phyloP scores from a whole-genome alignment of 1,140 invertebrate genomes.

The Ganaspis sp. region DNA sequence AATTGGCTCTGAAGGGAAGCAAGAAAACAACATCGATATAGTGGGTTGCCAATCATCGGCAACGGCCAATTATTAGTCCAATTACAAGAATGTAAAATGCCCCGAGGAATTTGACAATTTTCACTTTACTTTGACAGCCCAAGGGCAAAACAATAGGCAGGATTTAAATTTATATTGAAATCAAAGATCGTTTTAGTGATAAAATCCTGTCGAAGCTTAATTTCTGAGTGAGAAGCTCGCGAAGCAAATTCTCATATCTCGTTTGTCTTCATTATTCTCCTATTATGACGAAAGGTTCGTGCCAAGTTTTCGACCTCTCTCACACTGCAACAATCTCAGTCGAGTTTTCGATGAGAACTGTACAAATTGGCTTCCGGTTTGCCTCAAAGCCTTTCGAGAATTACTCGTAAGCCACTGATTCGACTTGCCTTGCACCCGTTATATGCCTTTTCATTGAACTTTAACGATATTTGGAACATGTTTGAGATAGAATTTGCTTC shows the following conservation, averaged over 20 bases:
- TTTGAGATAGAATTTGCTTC: background rate
- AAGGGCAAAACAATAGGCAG: slow-evolving; percentile 42
- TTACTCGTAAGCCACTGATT: slow-evolving; percentile 1
- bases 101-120: slow-evolving; percentile 37
- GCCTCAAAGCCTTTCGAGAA: background rate
- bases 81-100: slow-evolving; percentile 45
- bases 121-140: slow-evolving; percentile 37
- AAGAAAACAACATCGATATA: background rate
- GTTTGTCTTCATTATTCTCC: slow-evolving; percentile 63
- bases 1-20: background rate
- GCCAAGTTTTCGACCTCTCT: slow-evolving; percentile 43
- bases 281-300: slow-evolving; percentile 48
- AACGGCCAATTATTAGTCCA: background rate
- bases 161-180: slow-evolving; percentile 50
- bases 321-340: background rate
- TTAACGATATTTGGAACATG: background rate
- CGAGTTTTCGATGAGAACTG: slow-evolving; percentile 26
- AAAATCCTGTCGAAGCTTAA: slow-evolving; percentile 41
- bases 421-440: background rate
- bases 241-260: slow-evolving; percentile 49
- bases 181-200: slow-evolving; percentile 43
- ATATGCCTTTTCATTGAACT: background rate
- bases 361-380: slow-evolving; percentile 28
- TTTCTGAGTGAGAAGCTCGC: slow-evolving; percentile 44
- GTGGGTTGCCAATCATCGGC: background rate